Evolutionary conservation across 2,888 invertebrate species (phyloP).

Genomic region (Pteria penguin): DNA sequence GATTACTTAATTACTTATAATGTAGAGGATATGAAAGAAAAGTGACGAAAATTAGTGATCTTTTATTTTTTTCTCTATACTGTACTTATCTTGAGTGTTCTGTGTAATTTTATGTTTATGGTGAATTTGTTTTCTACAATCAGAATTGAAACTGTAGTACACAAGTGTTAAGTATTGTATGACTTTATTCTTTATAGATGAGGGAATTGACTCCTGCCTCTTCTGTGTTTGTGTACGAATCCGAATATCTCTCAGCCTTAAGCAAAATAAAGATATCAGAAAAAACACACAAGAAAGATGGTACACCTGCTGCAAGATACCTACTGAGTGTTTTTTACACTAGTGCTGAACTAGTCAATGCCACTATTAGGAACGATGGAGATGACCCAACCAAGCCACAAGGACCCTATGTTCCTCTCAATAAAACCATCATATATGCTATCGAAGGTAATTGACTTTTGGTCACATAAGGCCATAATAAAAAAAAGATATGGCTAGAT

Average conservation of each 20-base stretch:
- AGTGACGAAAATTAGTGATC: too few relatives aligned
- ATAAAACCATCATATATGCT: slow-evolving; percentile 21
- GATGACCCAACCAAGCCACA: not conserved
- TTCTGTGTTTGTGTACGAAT: slow-evolving; percentile 14
- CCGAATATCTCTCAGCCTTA: slow-evolving; percentile 4
- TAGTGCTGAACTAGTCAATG: slow-evolving; percentile 20
- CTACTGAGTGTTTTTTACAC: slow-evolving; percentile 18
- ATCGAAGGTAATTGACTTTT: slow-evolving; percentile 29
- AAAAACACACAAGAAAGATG: slow-evolving; percentile 5
- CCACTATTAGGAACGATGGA: slow-evolving; percentile 18
- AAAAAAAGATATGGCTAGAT: too few relatives aligned
- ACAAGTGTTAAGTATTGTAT: too few relatives aligned
- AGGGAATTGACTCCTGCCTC: slow-evolving; percentile 13
- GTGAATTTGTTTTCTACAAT: too few relatives aligned
- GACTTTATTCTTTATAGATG: not conserved
- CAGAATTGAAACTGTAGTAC: too few relatives aligned
- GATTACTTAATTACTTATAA: too few relatives aligned
- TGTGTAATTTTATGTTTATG: too few relatives aligned
- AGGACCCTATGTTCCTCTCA: slow-evolving; percentile 9
- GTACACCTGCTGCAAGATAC: slow-evolving; percentile 17
- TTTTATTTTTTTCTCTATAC: too few relatives aligned
- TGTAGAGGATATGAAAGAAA: too few relatives aligned
- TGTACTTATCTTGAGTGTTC: too few relatives aligned
- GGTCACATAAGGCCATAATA: too few relatives aligned
- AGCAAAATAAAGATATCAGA: slow-evolving; percentile 18